These are phyloP conservation scores for Ahaetulla prasina DNA, from an alignment of 2,113 vertebrate genomes.

Conservation along the genomic window DNA sequence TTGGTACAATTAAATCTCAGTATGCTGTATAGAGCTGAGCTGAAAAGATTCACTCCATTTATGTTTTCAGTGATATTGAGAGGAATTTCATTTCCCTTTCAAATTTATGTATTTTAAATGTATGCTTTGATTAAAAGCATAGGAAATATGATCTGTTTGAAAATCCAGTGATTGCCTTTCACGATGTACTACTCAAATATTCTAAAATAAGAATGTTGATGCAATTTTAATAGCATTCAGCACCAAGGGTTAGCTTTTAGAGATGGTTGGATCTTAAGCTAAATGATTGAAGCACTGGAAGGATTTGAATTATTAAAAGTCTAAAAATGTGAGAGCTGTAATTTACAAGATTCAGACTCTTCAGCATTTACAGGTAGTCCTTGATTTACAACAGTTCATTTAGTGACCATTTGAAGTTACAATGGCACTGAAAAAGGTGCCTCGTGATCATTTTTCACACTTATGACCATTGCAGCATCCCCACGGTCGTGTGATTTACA, in stretches of 20 bases:
- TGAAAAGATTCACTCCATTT: background rate
- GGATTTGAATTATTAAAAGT: background rate
- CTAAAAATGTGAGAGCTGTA: background rate
- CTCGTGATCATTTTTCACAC: no score
- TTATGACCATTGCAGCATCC: no score
- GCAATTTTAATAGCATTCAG: background rate
- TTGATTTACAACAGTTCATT: no score
- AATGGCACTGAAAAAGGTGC: no score
- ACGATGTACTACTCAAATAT: background rate
- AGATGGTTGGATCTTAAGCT: background rate
- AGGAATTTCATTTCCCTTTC: background rate
- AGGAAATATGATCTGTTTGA: background rate
- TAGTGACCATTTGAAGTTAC: no score
- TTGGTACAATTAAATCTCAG: background rate
- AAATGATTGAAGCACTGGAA: background rate
- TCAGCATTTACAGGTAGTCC: background rate
- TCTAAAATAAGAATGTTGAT: background rate
- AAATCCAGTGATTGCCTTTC: background rate
- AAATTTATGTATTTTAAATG: background rate
- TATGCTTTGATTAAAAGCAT: background rate
- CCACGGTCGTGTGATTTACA: no score
- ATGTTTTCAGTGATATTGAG: background rate
- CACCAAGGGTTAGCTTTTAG: background rate
- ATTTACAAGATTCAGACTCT: background rate
- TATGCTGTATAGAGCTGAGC: background rate